Conservation (phyloP, 2,113 vertebrate genomes). For the Onychostruthus taczanowskii region DNA sequence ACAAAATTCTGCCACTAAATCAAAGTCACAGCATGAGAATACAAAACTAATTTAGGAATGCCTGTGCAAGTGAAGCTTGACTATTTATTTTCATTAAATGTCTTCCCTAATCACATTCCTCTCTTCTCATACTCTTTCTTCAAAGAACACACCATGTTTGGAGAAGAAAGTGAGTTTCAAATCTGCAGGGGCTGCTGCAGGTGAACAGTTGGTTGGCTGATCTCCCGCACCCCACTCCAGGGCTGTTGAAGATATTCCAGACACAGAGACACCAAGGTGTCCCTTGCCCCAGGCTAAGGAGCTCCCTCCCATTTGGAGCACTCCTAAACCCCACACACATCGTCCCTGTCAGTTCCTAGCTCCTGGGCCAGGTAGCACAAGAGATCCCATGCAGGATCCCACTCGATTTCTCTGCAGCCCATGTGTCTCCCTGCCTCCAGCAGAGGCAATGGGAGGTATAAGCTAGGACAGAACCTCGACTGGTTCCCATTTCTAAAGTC, state of each 20-base stretch:
- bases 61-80: not conserved
- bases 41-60: not conserved
- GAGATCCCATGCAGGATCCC: accelerated
- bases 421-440: too few species aligned
- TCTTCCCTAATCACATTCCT: not conserved
- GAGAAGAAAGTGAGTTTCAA: not conserved
- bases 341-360: not conserved
- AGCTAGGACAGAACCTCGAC: not conserved
- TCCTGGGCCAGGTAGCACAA: not conserved
- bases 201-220: not conserved
- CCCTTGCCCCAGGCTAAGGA: not conserved
- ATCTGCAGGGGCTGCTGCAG: not conserved
- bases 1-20: not conserved
- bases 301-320: accelerated
- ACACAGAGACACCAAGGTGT: not conserved
- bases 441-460: not conserved
- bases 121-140: not conserved
- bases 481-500: not conserved
- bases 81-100: not conserved
- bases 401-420: not conserved
- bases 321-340: not conserved
- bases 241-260: accelerated
- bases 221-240: not conserved
- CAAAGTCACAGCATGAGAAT: not conserved
- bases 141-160: not conserved